phyloP scores from a whole-genome alignment of 2,888 invertebrate genomes.

The Amiota mariae region DNA sequence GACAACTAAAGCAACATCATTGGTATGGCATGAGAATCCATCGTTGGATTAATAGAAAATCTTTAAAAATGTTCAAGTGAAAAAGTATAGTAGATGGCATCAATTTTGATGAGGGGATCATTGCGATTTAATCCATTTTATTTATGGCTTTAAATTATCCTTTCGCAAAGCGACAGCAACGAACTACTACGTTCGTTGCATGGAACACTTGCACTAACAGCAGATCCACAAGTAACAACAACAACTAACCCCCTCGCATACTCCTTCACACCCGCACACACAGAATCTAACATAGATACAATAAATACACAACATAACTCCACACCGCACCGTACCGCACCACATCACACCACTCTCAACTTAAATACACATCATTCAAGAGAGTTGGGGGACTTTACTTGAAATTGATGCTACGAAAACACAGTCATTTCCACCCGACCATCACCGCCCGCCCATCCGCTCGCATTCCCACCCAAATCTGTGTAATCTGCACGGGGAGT shows the following conservation, averaged over 20 bases:
- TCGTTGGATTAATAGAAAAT: slow-evolving; percentile 49
- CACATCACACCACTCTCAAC: slow-evolving; percentile 44
- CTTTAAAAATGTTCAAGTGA: slow-evolving; percentile 52
- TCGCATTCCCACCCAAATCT: slow-evolving; percentile 41
- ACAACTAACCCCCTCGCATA: slow-evolving; percentile 28
- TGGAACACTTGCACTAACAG: slow-evolving; percentile 34
- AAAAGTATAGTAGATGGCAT: slow-evolving; percentile 43
- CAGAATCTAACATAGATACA: not conserved
- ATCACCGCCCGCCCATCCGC: not conserved
- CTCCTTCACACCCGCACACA: not conserved
- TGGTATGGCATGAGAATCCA: slow-evolving; percentile 30
- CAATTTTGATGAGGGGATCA: slow-evolving; percentile 63
- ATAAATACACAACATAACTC: slow-evolving; percentile 26
- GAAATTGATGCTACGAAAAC: slow-evolving; percentile 49
- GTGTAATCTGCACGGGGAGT: slow-evolving; percentile 47
- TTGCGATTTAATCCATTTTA: slow-evolving; percentile 68
- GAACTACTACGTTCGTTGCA: slow-evolving; percentile 29
- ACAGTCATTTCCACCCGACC: slow-evolving; percentile 23
- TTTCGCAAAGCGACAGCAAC: slow-evolving; percentile 52
- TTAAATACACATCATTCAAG: slow-evolving; percentile 29
- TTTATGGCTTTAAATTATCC: slow-evolving; percentile 68
- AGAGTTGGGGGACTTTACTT: slow-evolving; percentile 38
- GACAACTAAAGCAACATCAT: not conserved
- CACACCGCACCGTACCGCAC: slow-evolving; percentile 44
- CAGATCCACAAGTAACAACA: slow-evolving; percentile 2